A percentile compares a stretch with the other conserved stretches of the same genome.
phyloP scores from a whole-genome alignment of 2,888 invertebrate species.

The Caenorhabditis becei region DNA sequence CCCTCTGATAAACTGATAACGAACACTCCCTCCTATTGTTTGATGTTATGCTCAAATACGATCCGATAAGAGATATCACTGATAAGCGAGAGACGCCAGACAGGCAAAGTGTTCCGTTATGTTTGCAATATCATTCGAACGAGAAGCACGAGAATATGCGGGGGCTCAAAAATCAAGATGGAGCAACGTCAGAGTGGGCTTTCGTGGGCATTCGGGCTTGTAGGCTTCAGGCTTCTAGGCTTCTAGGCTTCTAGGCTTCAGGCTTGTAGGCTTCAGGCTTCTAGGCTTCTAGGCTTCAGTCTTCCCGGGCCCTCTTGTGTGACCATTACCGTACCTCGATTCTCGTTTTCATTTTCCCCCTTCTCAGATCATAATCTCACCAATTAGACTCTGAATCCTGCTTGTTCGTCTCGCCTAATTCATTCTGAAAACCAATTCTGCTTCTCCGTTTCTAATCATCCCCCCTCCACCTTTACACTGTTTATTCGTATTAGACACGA shows the following conservation, averaged over 20 bases:
- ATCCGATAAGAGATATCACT: neutral
- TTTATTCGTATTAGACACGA: slow-evolving; percentile 1
- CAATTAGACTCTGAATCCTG: neutral
- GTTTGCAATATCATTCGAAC: neutral
- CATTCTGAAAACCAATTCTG: neutral
- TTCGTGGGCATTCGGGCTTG: no score
- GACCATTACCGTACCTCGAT: no score
- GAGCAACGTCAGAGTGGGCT: no score
- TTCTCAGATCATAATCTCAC: neutral
- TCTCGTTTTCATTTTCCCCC: no score
- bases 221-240: no score
- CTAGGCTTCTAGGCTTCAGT: no score
- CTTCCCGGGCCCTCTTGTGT: no score
- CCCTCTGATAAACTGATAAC: slow-evolving; percentile 13
- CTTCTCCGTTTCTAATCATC: slow-evolving; percentile 1
- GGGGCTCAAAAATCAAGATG: no score
- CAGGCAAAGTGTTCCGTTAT: slow-evolving; percentile 23
- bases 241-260: no score
- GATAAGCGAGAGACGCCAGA: slow-evolving; percentile 2
- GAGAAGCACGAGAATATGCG: no score
- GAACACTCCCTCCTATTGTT: slow-evolving; percentile 19
- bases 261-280: no score
- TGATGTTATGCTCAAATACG: slow-evolving; percentile 42
- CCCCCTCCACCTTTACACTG: slow-evolving; percentile 10
- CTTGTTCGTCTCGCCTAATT: neutral